A percentile compares a stretch with the other conserved stretches of the same genome.
These are phyloP conservation scores for Varanus salvator DNA, from an alignment of 2,113 vertebrate genomes.

Conservation along the genomic window DNA sequence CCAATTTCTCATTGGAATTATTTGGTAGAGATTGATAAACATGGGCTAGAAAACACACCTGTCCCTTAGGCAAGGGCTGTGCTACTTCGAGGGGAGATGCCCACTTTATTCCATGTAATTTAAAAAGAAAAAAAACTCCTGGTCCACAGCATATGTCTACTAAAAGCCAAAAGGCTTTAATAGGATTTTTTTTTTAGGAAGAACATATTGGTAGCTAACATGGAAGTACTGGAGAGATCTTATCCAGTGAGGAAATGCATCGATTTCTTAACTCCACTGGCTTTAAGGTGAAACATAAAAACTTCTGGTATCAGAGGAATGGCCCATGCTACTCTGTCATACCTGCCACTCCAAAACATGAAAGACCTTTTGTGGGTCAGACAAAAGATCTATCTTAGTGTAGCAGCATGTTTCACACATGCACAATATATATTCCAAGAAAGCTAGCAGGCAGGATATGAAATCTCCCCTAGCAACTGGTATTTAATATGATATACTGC, in stretches of 20 bases:
- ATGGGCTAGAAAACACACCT: not conserved
- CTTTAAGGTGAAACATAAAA: not conserved
- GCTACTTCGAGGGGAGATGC: not conserved
- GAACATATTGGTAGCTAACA: not conserved
- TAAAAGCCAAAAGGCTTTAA: not conserved
- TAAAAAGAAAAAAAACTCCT: not conserved
- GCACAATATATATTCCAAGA: not conserved
- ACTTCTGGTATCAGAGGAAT: not conserved
- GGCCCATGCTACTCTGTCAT: not conserved
- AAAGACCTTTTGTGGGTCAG: not conserved
- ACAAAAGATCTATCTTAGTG: not conserved
- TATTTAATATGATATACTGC: not conserved
- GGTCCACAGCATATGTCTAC: not conserved
- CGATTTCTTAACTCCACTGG: not conserved
- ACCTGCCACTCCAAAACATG: not conserved
- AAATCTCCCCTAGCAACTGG: not conserved
- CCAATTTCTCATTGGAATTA: not conserved
- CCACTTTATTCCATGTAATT: not conserved
- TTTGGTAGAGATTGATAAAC: not conserved
- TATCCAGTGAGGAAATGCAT: not conserved
- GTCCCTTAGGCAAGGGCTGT: too few species aligned
- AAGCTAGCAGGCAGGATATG: not conserved
- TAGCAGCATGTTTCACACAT: not conserved
- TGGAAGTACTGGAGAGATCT: not conserved
- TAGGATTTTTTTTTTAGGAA: not conserved